Conservation (phyloP, 1,140 invertebrate genomes). For the Aphelinus atriplicis region DNA sequence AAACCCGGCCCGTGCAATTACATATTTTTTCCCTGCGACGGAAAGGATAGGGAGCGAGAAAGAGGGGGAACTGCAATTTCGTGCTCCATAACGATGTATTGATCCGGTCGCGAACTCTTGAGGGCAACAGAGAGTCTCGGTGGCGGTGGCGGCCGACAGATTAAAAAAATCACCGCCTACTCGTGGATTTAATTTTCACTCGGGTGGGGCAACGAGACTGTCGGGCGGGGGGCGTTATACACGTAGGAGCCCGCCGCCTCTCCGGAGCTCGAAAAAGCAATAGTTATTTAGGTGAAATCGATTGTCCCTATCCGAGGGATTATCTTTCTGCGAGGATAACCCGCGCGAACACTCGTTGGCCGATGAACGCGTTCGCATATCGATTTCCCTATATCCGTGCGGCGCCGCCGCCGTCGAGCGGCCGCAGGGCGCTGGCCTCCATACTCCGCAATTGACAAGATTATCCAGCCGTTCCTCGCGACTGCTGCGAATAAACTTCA, state of each 20-base stretch:
- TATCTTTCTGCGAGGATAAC: background rate
- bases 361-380: too few relatives aligned
- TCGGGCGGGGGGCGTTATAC: too few relatives aligned
- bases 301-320: background rate
- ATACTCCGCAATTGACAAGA: too few relatives aligned
- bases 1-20: background rate
- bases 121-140: too few relatives aligned
- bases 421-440: too few relatives aligned
- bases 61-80: background rate
- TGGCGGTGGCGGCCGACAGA: background rate
- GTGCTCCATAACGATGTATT: background rate
- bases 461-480: too few relatives aligned
- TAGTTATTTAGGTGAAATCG: conserved; percentile 10
- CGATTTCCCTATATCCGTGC: too few relatives aligned
- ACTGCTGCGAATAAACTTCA: too few relatives aligned
- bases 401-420: too few relatives aligned
- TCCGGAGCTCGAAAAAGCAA: background rate
- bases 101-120: background rate
- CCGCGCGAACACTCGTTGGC: background rate
- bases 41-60: background rate
- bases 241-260: background rate
- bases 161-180: background rate
- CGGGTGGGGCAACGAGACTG: background rate
- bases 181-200: background rate
- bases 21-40: background rate